Percentiles rank a stretch among this genome's conserved stretches.
These are phyloP conservation scores for Furnarius figulus DNA, from an alignment of 2,113 vertebrate genomes.

Conservation along the genomic window DNA sequence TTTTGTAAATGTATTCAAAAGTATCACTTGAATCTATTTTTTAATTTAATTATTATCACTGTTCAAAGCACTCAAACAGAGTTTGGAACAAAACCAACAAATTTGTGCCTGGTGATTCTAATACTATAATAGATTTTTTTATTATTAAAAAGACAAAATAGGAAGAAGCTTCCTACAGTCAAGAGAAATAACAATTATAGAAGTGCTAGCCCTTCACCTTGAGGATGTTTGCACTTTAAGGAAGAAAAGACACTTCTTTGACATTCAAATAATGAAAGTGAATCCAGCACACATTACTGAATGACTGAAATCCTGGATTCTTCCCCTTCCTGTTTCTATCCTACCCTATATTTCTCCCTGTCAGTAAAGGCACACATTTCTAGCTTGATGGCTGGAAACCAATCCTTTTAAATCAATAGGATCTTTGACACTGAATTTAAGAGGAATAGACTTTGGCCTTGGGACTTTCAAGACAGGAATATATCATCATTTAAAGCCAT, in stretches of 20 bases:
- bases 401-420: conserved; percentile 1
- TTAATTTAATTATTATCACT: not conserved
- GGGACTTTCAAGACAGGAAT: not conserved
- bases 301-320: not conserved
- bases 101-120: not conserved
- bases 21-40: not conserved
- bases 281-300: not conserved
- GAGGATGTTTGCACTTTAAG: not conserved
- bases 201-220: not conserved
- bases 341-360: not conserved
- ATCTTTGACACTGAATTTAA: not conserved
- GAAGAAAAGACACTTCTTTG: not conserved
- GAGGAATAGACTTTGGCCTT: not conserved
- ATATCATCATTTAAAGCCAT: not conserved
- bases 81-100: not conserved
- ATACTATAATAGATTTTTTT: not conserved
- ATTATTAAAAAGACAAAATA: not conserved
- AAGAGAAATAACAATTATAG: not conserved
- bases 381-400: not conserved
- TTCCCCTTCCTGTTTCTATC: not conserved
- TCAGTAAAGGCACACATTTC: not conserved
- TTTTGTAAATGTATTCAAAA: not conserved
- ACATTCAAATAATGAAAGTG: not conserved
- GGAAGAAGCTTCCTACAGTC: not conserved
- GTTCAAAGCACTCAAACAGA: not conserved